Percentiles rank a stretch among this genome's conserved stretches.
Conservation (phyloP, 2,113 vertebrate species). For the Oriolus oriolus region DNA sequence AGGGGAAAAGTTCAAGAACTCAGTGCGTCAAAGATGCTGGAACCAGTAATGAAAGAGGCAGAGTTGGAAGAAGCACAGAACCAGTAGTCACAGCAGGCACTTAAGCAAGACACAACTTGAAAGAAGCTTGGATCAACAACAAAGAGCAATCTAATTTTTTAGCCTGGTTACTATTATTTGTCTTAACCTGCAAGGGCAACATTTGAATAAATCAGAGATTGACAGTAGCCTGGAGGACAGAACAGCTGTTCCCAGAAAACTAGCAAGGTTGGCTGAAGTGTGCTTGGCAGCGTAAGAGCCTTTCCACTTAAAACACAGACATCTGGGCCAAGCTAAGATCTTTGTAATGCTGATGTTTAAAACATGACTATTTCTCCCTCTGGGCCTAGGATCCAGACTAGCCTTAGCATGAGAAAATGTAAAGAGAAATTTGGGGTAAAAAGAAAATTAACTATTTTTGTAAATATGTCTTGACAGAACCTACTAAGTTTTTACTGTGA, state of each 20-base stretch:
- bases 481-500: neutral
- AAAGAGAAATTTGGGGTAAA: neutral
- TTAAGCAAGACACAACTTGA: slow-evolving; percentile 32
- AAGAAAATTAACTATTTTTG: neutral
- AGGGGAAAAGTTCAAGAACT: neutral
- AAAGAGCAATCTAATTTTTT: neutral
- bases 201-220: neutral
- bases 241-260: slow-evolving; percentile 23
- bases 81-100: neutral
- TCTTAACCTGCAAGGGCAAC: neutral
- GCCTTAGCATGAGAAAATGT: neutral
- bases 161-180: neutral
- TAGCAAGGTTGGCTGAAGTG: neutral
- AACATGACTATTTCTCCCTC: neutral
- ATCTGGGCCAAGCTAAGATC: neutral
- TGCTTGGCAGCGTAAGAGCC: neutral
- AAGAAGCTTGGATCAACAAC: neutral
- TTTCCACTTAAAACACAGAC: neutral
- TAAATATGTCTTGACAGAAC: neutral
- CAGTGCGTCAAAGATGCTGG: neutral
- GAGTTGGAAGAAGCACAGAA: neutral
- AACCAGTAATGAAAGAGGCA: neutral
- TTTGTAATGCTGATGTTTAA: neutral
- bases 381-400: neutral
- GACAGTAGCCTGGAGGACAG: slow-evolving; percentile 15